These are phyloP conservation scores for Prolemur simus DNA, from an alignment of 2,113 vertebrate genomes.

Conservation along the genomic window DNA sequence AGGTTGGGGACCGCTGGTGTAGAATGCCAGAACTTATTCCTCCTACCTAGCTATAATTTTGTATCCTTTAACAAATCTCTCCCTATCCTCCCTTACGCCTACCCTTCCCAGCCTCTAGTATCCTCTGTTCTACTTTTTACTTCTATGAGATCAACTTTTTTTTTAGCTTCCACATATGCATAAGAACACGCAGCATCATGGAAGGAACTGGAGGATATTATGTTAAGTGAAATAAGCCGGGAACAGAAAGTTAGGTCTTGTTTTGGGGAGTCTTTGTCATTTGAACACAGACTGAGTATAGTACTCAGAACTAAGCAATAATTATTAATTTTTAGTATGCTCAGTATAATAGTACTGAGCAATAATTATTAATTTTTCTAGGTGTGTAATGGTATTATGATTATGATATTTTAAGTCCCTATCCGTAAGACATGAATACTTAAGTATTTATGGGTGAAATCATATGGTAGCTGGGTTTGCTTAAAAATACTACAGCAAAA, in stretches of 20 bases:
- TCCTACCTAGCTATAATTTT: background rate
- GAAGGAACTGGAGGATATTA: background rate
- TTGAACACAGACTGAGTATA: background rate
- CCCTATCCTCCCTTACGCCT: background rate
- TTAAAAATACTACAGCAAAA: background rate
- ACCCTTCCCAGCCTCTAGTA: background rate
- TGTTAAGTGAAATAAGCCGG: background rate
- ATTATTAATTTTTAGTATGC: background rate
- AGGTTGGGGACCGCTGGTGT: too few relatives aligned
- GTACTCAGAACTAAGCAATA: background rate
- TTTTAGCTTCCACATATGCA: background rate
- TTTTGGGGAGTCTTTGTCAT: slow-evolving; percentile 21
- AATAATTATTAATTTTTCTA: background rate
- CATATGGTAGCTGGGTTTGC: background rate
- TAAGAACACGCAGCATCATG: background rate
- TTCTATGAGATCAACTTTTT: background rate
- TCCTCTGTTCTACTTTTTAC: background rate
- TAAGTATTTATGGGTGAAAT: background rate
- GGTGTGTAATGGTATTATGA: background rate
- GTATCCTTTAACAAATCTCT: background rate
- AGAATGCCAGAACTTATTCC: background rate
- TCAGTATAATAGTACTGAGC: background rate
- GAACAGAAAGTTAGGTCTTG: background rate
- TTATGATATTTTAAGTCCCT: background rate
- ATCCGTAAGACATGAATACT: background rate